Evolutionary conservation across 1,140 invertebrate species (phyloP).

Genomic region (Plodia interpunctella): DNA sequence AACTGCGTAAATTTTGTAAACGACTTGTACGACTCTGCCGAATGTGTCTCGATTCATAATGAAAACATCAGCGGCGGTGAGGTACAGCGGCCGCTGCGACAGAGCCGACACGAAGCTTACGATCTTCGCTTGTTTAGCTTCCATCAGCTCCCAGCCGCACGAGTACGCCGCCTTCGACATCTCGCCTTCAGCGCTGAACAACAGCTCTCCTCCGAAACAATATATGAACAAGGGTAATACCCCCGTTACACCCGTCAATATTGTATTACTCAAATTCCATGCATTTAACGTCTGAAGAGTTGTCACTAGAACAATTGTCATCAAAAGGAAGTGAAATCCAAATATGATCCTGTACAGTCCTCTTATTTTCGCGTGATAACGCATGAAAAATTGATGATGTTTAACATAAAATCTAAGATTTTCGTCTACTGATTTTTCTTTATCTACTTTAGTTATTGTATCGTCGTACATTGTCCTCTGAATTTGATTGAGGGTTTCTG

Average conservation of each 20-base stretch:
- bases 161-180: slow-evolving; percentile 28
- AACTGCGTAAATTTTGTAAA: slow-evolving; percentile 42
- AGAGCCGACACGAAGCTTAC: slow-evolving; percentile 24
- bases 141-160: slow-evolving; percentile 34
- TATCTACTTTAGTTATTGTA: neutral
- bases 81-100: slow-evolving; percentile 27
- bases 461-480: slow-evolving; percentile 13
- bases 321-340: slow-evolving; percentile 34
- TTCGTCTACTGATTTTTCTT: slow-evolving; percentile 18
- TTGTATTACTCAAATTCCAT: slow-evolving; percentile 32
- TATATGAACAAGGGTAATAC: slow-evolving; percentile 36
- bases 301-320: slow-evolving; percentile 36
- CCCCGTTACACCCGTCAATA: slow-evolving; percentile 32
- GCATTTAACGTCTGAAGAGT: slow-evolving; percentile 37
- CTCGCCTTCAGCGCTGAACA: slow-evolving; percentile 24
- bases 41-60: slow-evolving; percentile 38
- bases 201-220: slow-evolving; percentile 36
- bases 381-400: slow-evolving; percentile 34
- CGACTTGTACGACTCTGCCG: slow-evolving; percentile 28
- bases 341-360: slow-evolving; percentile 32
- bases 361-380: slow-evolving; percentile 24
- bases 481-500: slow-evolving; percentile 29
- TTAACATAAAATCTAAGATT: slow-evolving; percentile 28
- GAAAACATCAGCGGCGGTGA: slow-evolving; percentile 34
- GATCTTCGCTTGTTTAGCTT: slow-evolving; percentile 23